Percentiles rank a stretch among this genome's conserved stretches.
Evolutionary conservation across 2,797 vertebrate genomes (phyloP).

Genomic region (Microchirus variegatus): DNA sequence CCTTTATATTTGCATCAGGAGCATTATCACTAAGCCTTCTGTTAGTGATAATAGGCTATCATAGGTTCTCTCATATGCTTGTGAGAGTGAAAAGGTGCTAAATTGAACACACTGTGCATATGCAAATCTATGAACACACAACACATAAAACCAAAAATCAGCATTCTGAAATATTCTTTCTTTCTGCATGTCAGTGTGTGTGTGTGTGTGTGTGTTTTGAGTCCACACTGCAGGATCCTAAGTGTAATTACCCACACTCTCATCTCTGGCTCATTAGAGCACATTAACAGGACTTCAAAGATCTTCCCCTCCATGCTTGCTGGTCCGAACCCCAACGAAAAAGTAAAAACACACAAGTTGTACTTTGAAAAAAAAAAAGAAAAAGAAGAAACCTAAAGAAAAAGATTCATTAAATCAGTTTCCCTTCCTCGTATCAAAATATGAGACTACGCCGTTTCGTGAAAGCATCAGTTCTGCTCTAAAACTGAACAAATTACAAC

Average conservation of each 20-base stretch:
- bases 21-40: too few species aligned
- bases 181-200: background rate
- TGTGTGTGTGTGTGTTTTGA: slow-evolving; percentile 24
- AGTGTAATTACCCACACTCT: slow-evolving; percentile 63
- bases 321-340: slow-evolving; percentile 1
- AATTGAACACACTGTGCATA: background rate
- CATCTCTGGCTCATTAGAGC: slow-evolving; percentile 68
- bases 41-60: too few species aligned
- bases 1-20: too few species aligned
- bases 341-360: slow-evolving; percentile 25
- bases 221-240: slow-evolving; percentile 39
- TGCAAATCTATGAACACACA: too few species aligned
- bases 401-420: background rate
- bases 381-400: background rate
- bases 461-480: slow-evolving; percentile 12
- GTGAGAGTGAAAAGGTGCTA: too few species aligned
- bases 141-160: background rate
- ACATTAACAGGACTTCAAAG: slow-evolving; percentile 76
- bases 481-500: slow-evolving; percentile 28
- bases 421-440: slow-evolving; percentile 11
- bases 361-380: background rate
- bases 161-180: background rate
- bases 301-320: slow-evolving; percentile 14
- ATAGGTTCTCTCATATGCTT: too few species aligned
- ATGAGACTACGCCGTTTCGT: slow-evolving; percentile 7